Conservation (phyloP, 1,140 invertebrate species). For the Periplaneta americana region DNA sequence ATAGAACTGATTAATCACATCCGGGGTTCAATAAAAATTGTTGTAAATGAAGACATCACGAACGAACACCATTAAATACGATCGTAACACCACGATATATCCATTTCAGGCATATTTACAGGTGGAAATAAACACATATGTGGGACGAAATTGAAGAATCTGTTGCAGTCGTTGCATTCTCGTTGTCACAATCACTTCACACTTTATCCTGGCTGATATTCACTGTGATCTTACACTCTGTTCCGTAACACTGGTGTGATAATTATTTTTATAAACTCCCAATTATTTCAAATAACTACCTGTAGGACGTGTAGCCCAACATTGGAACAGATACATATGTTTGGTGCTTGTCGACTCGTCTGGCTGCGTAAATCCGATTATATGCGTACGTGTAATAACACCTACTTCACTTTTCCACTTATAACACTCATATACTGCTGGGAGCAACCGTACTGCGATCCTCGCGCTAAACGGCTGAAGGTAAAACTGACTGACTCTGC, state of each 20-base stretch:
- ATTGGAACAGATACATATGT: conserved; percentile 16
- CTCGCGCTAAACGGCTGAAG: conserved; percentile 35
- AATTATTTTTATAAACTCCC: not conserved
- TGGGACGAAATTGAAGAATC: not conserved
- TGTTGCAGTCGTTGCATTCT: not conserved
- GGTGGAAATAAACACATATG: not conserved
- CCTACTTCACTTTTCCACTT: conserved; percentile 7
- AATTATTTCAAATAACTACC: conserved; percentile 4
- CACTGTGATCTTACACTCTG: not conserved
- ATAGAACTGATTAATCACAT: no score
- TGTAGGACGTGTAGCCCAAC: conserved; percentile 17
- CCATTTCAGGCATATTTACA: not conserved
- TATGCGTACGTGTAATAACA: not conserved
- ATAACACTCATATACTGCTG: not conserved
- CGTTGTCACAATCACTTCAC: not conserved
- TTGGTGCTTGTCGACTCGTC: not conserved
- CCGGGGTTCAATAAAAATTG: no score
- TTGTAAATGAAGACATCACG: not conserved
- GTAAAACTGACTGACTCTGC: conserved; percentile 35
- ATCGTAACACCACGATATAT: not conserved
- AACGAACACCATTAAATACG: not conserved
- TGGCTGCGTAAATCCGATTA: not conserved
- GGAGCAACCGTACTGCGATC: not conserved
- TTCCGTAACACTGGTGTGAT: no score
- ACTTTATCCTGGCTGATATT: not conserved